Evolutionary conservation across 2,113 vertebrate genomes (phyloP).

Genomic region (Chionomys nivalis): DNA sequence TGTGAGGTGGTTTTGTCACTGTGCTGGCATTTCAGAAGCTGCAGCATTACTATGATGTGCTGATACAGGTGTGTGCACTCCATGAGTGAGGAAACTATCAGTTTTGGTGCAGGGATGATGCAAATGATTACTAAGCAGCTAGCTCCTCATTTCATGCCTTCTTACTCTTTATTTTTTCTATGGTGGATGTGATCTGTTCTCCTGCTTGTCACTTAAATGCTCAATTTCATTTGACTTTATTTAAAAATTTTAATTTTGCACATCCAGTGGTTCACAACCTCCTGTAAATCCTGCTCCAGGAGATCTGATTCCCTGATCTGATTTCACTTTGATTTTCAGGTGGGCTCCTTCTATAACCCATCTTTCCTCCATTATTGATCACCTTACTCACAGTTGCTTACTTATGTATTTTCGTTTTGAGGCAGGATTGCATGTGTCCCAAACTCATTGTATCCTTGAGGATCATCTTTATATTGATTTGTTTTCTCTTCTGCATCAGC

Average conservation of each 20-base stretch:
- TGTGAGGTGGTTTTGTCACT: background rate
- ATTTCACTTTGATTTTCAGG: conserved; percentile 34
- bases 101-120: background rate
- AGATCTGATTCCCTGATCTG: no score
- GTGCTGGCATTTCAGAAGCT: background rate
- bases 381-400: background rate
- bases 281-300: no score
- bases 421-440: no score
- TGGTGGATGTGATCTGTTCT: background rate
- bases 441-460: no score
- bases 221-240: background rate
- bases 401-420: background rate
- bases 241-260: background rate
- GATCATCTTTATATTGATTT: background rate
- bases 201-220: background rate
- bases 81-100: background rate
- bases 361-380: background rate
- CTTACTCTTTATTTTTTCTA: background rate
- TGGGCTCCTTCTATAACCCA: background rate
- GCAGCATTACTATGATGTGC: no score
- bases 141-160: background rate
- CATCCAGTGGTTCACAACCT: no score
- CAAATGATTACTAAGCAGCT: background rate
- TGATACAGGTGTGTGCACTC: background rate
- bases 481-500: background rate